phyloP scores from a whole-genome alignment of 1,140 invertebrate genomes.

The Eumaeus atala region DNA sequence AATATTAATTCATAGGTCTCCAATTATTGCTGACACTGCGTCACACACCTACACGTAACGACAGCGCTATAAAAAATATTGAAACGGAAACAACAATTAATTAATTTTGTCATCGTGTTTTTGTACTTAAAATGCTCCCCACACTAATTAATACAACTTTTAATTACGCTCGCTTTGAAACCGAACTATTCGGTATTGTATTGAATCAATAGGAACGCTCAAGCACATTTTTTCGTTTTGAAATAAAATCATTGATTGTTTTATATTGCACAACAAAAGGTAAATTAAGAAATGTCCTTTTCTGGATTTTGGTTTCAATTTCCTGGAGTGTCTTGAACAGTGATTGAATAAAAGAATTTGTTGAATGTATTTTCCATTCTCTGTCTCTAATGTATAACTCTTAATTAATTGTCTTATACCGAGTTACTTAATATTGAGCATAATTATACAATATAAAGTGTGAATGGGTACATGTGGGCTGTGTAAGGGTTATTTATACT shows the following conservation, averaged over 20 bases:
- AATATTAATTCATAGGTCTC: no score
- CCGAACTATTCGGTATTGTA: conserved; percentile 10
- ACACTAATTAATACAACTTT: conserved; percentile 9
- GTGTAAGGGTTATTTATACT: no score
- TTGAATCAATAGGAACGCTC: background rate
- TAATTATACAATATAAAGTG: no score
- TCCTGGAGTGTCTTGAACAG: background rate
- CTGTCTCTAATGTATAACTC: no score
- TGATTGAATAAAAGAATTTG: no score
- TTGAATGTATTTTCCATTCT: no score
- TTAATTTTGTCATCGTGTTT: background rate
- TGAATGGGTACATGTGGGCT: no score
- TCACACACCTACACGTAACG: no score
- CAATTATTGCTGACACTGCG: no score
- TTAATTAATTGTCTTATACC: no score
- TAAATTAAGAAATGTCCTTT: background rate
- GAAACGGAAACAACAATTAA: background rate
- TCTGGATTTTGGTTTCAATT: background rate
- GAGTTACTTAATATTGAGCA: no score
- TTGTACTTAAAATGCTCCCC: background rate
- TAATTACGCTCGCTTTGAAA: conserved; percentile 7
- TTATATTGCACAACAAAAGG: conserved; percentile 4
- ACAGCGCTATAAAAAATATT: no score
- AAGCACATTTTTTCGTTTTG: background rate
- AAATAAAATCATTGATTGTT: background rate